Percentiles rank a stretch among this genome's conserved stretches.
These are phyloP conservation scores for Puma concolor DNA, from an alignment of 2,113 vertebrate species.

Conservation along the genomic window DNA sequence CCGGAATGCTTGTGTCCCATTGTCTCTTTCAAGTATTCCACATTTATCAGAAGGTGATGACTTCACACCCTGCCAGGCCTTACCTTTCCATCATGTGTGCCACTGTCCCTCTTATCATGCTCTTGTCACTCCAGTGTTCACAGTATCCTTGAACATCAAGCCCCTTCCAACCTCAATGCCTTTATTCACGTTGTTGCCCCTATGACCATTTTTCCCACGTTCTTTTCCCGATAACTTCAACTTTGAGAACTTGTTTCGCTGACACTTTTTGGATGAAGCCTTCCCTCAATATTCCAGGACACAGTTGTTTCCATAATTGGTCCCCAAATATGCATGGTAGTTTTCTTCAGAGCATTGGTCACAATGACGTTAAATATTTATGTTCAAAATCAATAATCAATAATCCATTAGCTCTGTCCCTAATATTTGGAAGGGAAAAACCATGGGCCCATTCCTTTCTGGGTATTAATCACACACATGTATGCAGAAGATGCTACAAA, in stretches of 20 bases:
- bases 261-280: neutral
- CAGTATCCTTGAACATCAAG: neutral
- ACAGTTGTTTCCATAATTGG: neutral
- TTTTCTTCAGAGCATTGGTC: constrained; percentile 6
- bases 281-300: neutral
- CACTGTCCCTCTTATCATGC: accelerated
- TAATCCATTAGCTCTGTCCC: neutral
- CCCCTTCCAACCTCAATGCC: neutral
- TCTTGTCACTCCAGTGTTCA: neutral
- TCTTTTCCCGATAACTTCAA: neutral
- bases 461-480: neutral
- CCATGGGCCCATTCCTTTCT: neutral
- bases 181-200: neutral
- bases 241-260: neutral
- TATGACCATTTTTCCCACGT: neutral
- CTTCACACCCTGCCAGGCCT: neutral
- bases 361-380: constrained; percentile 9
- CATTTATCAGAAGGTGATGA: neutral
- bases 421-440: constrained; percentile 30
- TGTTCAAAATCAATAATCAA: neutral
- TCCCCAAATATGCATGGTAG: neutral
- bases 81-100: accelerated
- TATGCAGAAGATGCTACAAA: neutral
- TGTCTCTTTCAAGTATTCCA: neutral
- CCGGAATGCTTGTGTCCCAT: neutral